Evolutionary conservation across 2,797 vertebrate species (phyloP).

Genomic region (Sternotherus odoratus): DNA sequence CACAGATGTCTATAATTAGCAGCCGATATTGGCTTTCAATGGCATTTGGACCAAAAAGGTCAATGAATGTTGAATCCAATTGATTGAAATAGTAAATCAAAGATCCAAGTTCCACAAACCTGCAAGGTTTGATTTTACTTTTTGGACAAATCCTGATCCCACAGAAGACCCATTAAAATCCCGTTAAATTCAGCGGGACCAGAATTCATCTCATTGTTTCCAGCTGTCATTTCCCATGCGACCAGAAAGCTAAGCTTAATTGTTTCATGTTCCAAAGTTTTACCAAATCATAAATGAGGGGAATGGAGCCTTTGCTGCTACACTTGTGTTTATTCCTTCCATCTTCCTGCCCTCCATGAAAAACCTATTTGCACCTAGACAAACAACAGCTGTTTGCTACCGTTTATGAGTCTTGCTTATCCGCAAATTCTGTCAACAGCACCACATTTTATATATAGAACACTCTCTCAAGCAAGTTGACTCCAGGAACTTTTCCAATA

Average conservation of each 20-base stretch:
- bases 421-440: slow-evolving; percentile 54
- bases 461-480: neutral
- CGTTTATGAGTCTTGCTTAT: slow-evolving; percentile 57
- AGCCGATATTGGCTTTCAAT: neutral
- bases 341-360: slow-evolving; percentile 42
- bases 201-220: neutral
- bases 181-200: neutral
- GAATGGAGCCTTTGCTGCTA: slow-evolving; percentile 21
- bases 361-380: slow-evolving; percentile 62
- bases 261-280: neutral
- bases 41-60: slow-evolving; percentile 38
- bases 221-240: neutral
- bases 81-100: neutral
- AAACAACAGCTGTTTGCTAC: slow-evolving; percentile 72
- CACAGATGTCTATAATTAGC: slow-evolving; percentile 61
- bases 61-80: neutral
- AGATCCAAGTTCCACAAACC: neutral
- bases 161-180: neutral
- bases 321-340: slow-evolving; percentile 14
- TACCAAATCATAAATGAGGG: neutral
- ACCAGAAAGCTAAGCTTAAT: neutral
- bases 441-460: neutral
- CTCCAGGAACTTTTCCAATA: slow-evolving; percentile 9
- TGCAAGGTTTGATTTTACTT: neutral
- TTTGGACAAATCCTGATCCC: neutral